Percentiles rank a stretch among this genome's conserved stretches.
Conservation (phyloP, 2,888 invertebrate species). For the Eristalis pertinax region DNA sequence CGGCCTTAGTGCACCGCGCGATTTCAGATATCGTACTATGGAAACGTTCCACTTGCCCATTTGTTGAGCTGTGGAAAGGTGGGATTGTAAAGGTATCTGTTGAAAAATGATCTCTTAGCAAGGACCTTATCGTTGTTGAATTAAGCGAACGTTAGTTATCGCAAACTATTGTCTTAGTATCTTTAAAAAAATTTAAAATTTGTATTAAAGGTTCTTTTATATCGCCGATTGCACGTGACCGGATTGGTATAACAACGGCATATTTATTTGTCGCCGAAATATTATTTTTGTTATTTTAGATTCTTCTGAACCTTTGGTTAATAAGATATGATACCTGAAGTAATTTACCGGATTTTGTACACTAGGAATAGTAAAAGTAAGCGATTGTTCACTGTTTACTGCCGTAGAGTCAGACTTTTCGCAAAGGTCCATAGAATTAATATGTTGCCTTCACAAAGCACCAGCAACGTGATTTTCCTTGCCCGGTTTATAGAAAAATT, state of each 20-base stretch:
- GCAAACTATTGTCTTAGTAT: slow-evolving; percentile 8
- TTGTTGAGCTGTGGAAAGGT: too few species aligned
- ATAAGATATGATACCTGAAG: slow-evolving; percentile 10
- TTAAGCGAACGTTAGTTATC: slow-evolving; percentile 8
- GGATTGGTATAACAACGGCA: too few species aligned
- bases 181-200: not conserved
- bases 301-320: not conserved
- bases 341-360: slow-evolving; percentile 18
- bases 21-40: too few species aligned
- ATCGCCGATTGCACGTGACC: not conserved
- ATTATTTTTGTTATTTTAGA: slow-evolving; percentile 9
- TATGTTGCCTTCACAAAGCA: slow-evolving; percentile 15
- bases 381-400: not conserved
- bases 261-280: too few species aligned
- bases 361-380: not conserved
- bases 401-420: too few species aligned
- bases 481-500: slow-evolving; percentile 29
- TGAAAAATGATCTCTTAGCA: too few species aligned
- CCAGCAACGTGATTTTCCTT: slow-evolving; percentile 26
- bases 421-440: not conserved
- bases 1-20: too few species aligned
- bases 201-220: not conserved
- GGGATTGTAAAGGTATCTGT: too few species aligned
- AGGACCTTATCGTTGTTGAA: too few species aligned
- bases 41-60: slow-evolving; percentile 13